phyloP scores from a whole-genome alignment of 2,888 invertebrate genomes.

The Callinectes sapidus region DNA sequence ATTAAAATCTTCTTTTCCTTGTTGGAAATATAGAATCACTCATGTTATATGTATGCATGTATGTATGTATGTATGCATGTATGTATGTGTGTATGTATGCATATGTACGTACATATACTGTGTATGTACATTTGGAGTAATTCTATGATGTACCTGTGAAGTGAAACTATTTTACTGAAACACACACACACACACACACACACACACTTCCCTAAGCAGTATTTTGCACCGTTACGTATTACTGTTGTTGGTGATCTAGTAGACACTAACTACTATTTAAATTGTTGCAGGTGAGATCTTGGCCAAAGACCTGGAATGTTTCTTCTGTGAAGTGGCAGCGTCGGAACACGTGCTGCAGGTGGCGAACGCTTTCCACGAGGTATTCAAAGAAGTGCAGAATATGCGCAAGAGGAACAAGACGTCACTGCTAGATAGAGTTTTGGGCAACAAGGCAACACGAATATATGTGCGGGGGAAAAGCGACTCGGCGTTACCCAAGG shows the following conservation, averaged over 20 bases:
- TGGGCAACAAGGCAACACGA: slow-evolving; percentile 82
- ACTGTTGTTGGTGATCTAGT: neutral
- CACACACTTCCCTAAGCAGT: too few species aligned
- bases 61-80: too few species aligned
- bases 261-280: neutral
- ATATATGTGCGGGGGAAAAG: slow-evolving; percentile 91
- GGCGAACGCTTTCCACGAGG: slow-evolving; percentile 88
- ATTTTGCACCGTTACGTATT: too few species aligned
- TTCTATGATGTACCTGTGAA: too few species aligned
- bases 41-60: too few species aligned
- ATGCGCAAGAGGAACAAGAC: slow-evolving; percentile 86
- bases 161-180: neutral
- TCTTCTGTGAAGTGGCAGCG: slow-evolving; percentile 90
- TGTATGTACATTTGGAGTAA: too few species aligned
- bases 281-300: slow-evolving; percentile 81
- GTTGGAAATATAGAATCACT: too few species aligned
- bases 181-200: too few species aligned
- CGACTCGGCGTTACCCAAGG: slow-evolving; percentile 90
- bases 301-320: slow-evolving; percentile 91
- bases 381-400: slow-evolving; percentile 88
- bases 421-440: slow-evolving; percentile 87
- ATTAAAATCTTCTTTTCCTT: too few species aligned
- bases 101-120: too few species aligned
- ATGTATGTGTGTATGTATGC: too few species aligned
- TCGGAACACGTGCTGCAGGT: slow-evolving; percentile 90